Evolutionary conservation across 2,888 invertebrate species (phyloP), one percentile per base, ranked within the genome.

Genomic region (Chymomyza procnemis): DNA sequence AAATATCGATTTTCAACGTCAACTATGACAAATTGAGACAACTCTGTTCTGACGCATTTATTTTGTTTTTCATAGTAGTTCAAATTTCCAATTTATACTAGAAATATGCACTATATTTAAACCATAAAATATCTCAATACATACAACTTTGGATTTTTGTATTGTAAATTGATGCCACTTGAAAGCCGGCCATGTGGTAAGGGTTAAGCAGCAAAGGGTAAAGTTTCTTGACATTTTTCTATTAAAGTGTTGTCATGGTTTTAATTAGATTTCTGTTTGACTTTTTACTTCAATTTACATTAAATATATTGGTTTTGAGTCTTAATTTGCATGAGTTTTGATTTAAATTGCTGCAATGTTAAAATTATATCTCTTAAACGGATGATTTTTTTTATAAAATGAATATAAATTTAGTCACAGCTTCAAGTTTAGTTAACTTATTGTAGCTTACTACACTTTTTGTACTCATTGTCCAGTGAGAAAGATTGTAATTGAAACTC

Each of bases 141-240:
- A 54, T 61, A 72, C 69, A 72, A 58, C 62, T 18, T 16, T 47
- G 14, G 26, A 55, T n/a, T n/a, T n/a, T n/a, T n/a, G n/a, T 26
- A 26, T 26, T 55, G 69, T 63, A 75, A 75, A 66, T 67, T 56
- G 60, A 75, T 52, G 64, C 3, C 50, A 58, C 69, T 61, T 65
- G 57, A 60, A 71, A 66, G 63, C 9, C 18, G 4, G 22, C 0
- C 8, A 50, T 54, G 21, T 2, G 12, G 19, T 2, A 3, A 5
- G 21, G 14, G 9, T 5, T 14, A 16, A 0, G 34, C 2, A 14
- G 1, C n/a, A 52, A 30, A 12, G 68, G 55, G 50, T 58, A 30
- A 66, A 16, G 34, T 2, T 12, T 41, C 34, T 41, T 41, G 12
- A 12, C 12, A 41, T 41, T 12, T 41, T 41, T 41, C 34, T 41